Evolutionary conservation across 2,113 vertebrate species (phyloP), one percentile per base, ranked within the genome.

Genomic region (Sula dactylatra): DNA sequence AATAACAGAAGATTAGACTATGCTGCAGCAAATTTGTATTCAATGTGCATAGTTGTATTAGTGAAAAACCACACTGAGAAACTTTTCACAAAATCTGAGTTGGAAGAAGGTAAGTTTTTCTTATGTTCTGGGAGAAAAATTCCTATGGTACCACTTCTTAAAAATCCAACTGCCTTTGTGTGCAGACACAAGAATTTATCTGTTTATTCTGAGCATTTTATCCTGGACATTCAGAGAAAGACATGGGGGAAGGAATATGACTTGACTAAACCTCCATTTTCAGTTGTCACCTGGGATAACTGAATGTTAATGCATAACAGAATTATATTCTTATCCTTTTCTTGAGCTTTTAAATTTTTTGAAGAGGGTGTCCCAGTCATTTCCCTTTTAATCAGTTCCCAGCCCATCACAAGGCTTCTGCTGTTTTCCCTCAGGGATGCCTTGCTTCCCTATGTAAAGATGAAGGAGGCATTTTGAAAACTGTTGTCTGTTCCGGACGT

Each of bases 401-500:
- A 82, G n/a, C 17, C 11, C 4, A 5, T 83, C 12, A 42, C 11
- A 76, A 38, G 12, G 12, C 36, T 84, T 47, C 4, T n/a, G 36
- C 16, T 67, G 2, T 42, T 92, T 92, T 61, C 34, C 25, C 34
- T 62, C 19, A 65, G n/a, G 61, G 25, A 72, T 72, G 19, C 10
- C 13, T 0, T 11, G 16, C 27, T 61, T 80, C 19, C 13, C 17
- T 73, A 20, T 3, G 29, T 22, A 54, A 82, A 66, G 22, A 44
- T 15, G 16, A 82, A 72, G n/a, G 11, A 44, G 19, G 11, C 8
- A 45, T 82, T 69, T 92, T 2, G 76, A 72, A 90, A 86, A 9
- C 9, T 78, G 7, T 36, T 2, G 0, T 72, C 45, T 56, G 5
- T 40, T 82, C 55, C 85, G 25, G 14, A 36, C 2, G 0, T 44